phyloP scores from a whole-genome alignment of 2,888 invertebrate genomes.

The Cryptophagus acutangulus region DNA sequence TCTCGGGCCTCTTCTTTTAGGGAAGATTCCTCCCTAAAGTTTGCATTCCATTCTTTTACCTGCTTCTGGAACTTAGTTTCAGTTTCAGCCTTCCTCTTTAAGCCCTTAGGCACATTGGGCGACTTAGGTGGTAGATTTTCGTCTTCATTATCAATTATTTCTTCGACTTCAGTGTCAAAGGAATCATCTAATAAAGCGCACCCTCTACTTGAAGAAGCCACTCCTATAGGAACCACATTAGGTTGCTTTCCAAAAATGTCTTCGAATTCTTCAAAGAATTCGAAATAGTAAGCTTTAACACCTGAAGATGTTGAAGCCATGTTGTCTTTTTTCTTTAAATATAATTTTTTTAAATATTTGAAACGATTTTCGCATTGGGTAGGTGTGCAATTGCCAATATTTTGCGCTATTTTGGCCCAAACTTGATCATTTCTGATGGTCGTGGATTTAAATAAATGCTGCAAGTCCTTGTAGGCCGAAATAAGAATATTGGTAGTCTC shows the following conservation, averaged over 20 bases:
- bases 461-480: too few relatives aligned
- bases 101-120: too few relatives aligned
- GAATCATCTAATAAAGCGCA: not conserved
- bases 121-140: too few relatives aligned
- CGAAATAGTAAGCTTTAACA: not conserved
- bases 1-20: slow-evolving; percentile 1
- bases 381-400: not conserved
- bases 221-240: not conserved
- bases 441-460: too few relatives aligned
- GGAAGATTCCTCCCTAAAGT: not conserved
- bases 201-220: slow-evolving; percentile 1
- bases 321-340: slow-evolving; percentile 1
- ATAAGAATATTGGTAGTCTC: too few relatives aligned
- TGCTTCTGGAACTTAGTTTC: not conserved
- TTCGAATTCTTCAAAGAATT: not conserved
- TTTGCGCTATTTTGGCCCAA: not conserved
- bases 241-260: not conserved
- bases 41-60: not conserved
- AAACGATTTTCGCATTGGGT: not conserved
- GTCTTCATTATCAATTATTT: too few relatives aligned
- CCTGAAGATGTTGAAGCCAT: not conserved
- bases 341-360: slow-evolving; percentile 1
- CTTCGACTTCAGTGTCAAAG: not conserved
- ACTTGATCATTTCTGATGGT: too few relatives aligned
- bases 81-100: not conserved